Conservation (phyloP, 2,888 invertebrate genomes). For the Dinocampus coccinellae region DNA sequence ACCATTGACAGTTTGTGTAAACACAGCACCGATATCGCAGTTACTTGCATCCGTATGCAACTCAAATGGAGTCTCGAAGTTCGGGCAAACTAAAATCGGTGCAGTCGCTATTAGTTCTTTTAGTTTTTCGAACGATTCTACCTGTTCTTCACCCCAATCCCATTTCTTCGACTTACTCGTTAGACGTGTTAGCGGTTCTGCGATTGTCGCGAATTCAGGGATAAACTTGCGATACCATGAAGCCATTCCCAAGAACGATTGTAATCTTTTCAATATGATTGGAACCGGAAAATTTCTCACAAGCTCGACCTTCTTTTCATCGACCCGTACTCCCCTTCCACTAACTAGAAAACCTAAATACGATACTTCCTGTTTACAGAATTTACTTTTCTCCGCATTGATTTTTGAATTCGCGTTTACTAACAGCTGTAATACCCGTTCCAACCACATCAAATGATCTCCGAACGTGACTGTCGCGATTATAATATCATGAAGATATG, state of each 20-base stretch:
- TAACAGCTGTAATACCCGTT: slow-evolving; percentile 22
- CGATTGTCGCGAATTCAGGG: slow-evolving; percentile 45
- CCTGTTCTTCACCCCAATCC: slow-evolving; percentile 22
- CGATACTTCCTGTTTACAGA: no score
- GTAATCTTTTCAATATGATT: slow-evolving; percentile 43
- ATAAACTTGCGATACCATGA: slow-evolving; percentile 56
- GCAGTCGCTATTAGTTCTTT: slow-evolving; percentile 30
- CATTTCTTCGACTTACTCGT: slow-evolving; percentile 34
- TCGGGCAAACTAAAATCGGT: slow-evolving; percentile 43
- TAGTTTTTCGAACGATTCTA: slow-evolving; percentile 14
- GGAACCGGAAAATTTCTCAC: slow-evolving; percentile 46
- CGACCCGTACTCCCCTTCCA: no score
- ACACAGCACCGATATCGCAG: slow-evolving; percentile 41
- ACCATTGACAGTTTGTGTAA: slow-evolving; percentile 42
- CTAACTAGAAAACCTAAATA: no score
- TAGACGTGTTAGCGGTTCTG: slow-evolving; percentile 44
- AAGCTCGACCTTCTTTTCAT: no score
- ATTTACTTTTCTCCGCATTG: slow-evolving; percentile 43
- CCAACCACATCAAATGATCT: slow-evolving; percentile 37
- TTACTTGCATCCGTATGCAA: no score
- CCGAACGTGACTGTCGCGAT: slow-evolving; percentile 41
- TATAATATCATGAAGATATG: slow-evolving; percentile 44
- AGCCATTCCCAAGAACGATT: slow-evolving; percentile 53
- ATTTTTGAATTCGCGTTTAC: slow-evolving; percentile 30
- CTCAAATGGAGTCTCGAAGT: slow-evolving; percentile 39